Conservation (phyloP, 2,888 invertebrate species). For the Pandemis corylana region DNA sequence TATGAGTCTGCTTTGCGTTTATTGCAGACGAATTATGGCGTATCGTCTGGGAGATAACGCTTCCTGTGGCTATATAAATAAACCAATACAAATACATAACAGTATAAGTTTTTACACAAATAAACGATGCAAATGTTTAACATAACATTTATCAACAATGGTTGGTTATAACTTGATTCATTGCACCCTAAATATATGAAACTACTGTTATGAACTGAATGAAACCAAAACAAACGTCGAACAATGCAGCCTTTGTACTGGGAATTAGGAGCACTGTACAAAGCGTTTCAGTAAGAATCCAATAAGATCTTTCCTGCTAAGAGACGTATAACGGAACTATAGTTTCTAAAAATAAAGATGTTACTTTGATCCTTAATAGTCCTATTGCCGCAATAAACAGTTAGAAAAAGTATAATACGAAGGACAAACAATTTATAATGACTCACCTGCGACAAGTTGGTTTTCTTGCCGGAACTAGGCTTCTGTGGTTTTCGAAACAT, state of each 20-base stretch:
- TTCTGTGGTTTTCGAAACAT: conserved; percentile 65
- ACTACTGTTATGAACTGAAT: conserved; percentile 11
- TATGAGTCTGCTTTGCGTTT: too few relatives aligned
- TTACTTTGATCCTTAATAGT: conserved; percentile 9
- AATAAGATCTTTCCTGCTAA: conserved; percentile 1
- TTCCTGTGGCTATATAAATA: too few relatives aligned
- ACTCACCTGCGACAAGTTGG: conserved; percentile 82
- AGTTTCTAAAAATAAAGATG: conserved; percentile 31
- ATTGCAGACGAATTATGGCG: too few relatives aligned
- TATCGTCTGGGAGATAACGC: too few relatives aligned
- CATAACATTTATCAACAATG: neutral
- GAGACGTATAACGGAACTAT: neutral
- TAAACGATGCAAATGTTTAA: neutral
- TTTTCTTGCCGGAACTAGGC: conserved; percentile 66
- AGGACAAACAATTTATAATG: conserved; percentile 66
- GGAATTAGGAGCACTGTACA: neutral
- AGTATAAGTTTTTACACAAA: too few relatives aligned
- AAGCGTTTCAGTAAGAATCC: neutral
- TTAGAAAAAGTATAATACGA: conserved; percentile 35
- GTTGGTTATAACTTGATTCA: neutral
- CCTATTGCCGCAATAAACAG: conserved; percentile 25
- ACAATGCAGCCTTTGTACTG: conserved; percentile 32
- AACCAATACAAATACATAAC: neutral
- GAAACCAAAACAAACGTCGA: conserved; percentile 11
- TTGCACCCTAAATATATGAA: neutral